Evolutionary conservation across 2,888 invertebrate species (phyloP).

Genomic region (Frankliniella intonsa): DNA sequence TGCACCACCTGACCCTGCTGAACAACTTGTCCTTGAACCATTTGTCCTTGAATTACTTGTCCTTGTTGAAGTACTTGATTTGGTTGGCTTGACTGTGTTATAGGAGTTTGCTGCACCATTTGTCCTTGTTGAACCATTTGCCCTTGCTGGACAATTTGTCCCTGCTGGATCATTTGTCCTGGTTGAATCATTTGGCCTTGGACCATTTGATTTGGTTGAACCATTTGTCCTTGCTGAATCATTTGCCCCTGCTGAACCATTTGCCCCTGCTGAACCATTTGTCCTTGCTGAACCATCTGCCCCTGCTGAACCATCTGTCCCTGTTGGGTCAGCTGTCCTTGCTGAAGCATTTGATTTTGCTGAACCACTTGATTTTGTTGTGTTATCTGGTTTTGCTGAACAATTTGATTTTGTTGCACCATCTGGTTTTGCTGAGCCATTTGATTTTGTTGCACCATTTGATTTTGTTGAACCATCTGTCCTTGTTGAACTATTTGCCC

Average conservation of each 20-base stretch:
- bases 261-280: slow-evolving; percentile 33
- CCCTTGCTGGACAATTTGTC: background rate
- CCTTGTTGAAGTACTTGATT: slow-evolving; percentile 36
- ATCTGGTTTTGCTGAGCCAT: slow-evolving; percentile 43
- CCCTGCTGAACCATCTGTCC: slow-evolving; percentile 34
- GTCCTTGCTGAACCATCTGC: slow-evolving; percentile 36
- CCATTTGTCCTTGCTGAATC: slow-evolving; percentile 37
- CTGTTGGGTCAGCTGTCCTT: slow-evolving; percentile 35
- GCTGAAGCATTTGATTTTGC: slow-evolving; percentile 37
- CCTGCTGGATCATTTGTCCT: background rate
- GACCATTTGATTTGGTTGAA: slow-evolving; percentile 41
- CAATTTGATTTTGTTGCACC: slow-evolving; percentile 41
- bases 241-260: too few relatives aligned
- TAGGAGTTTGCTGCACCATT: slow-evolving; percentile 37
- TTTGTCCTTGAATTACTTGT: slow-evolving; percentile 33
- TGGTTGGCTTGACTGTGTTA: background rate
- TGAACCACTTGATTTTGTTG: slow-evolving; percentile 33
- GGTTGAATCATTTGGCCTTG: slow-evolving; percentile 29
- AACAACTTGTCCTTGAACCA: slow-evolving; percentile 36
- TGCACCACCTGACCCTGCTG: background rate
- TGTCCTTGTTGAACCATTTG: background rate
- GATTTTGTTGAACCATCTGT: slow-evolving; percentile 29
- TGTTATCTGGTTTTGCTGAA: background rate
- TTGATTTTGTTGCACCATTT: slow-evolving; percentile 28
- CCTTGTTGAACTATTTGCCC: slow-evolving; percentile 36